Evolutionary conservation across 2,888 invertebrate genomes (phyloP), one percentile per base, ranked within the genome.

Genomic region (Macaria notata): DNA sequence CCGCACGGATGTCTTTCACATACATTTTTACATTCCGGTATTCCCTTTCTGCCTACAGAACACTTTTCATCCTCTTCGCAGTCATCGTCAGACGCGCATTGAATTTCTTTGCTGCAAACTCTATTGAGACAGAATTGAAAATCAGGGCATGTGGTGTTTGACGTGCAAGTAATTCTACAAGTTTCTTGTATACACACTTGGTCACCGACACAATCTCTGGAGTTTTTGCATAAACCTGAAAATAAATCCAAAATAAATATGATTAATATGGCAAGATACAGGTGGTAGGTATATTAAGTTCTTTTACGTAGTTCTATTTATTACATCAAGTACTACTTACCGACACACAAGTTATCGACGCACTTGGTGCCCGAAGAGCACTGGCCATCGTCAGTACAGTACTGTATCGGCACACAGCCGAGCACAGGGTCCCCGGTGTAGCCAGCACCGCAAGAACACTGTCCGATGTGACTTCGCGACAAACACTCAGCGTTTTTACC

Each of bases 331-430:
- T 19, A 19, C 41, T 55, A 88, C 93, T 91, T 86, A 94, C 94
- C 93, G 60, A 94, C 93, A 75, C 97, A 97, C 62, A 97, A 93
- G 58, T 96, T 97, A 64, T 95, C 95, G 60, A 95, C 93, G 74
- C 98, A 98, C 72, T 95, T 95, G 8, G 97, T 95, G 52, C 97
- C 96, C 3, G 96, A 93, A 0, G 97, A 94, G 78, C 98, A 98
- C 76, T 97, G 96, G 43, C 90, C 93, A 65, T 97, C 97, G 54
- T 93, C 92, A 48, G 94, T 94, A 74, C 98, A 98, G 72, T 96
- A 96, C 70, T 97, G 96, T 50, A 98, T 92, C 1, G 95, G 93
- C 31, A 96, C 94, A 76, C 98, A 98, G 9, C 97, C 97, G 61
- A 97, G 92, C 60, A 95, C 94, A 8, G 98, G 96, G 84, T 97